These are phyloP conservation scores for Araneus ventricosus DNA, from an alignment of 1,140 invertebrate species.

Conservation along the genomic window DNA sequence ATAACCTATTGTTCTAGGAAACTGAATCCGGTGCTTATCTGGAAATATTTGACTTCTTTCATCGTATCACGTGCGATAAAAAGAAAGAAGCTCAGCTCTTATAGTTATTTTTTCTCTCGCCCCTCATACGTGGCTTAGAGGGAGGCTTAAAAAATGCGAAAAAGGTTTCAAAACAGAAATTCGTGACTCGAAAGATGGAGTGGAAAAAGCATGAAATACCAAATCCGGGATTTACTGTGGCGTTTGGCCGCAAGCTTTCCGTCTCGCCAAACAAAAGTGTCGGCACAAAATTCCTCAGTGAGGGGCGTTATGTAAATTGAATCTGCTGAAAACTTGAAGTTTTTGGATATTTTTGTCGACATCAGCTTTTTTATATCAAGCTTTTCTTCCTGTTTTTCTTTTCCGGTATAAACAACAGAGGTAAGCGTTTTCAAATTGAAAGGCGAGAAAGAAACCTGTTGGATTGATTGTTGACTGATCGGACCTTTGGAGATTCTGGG, in stretches of 20 bases:
- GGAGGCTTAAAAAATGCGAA: neutral
- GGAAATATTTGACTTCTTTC: conserved; percentile 27
- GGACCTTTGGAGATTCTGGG: neutral
- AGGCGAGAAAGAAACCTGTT: conserved; percentile 18
- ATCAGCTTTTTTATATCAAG: conserved; percentile 19
- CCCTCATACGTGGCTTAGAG: neutral
- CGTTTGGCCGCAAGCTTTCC: conserved; percentile 49
- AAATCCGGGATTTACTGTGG: conserved; percentile 52
- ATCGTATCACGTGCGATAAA: conserved; percentile 12
- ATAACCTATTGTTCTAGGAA: conserved; percentile 32
- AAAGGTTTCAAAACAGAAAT: conserved; percentile 49
- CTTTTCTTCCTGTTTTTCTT: neutral
- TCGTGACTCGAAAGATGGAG: conserved; percentile 47
- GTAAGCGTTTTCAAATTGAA: conserved; percentile 49
- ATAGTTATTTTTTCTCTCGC: neutral
- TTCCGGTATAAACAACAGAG: neutral
- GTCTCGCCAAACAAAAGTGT: conserved; percentile 32
- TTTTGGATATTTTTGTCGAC: conserved; percentile 41
- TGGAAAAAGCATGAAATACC: conserved; percentile 43
- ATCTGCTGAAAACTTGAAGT: conserved; percentile 34
- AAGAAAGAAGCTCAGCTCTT: neutral
- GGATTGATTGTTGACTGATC: conserved; percentile 16
- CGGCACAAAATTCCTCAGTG: conserved; percentile 1
- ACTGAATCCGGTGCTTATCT: conserved; percentile 3
- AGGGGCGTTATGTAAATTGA: conserved; percentile 53